Base-by-base conservation (phyloP, 1,140 invertebrate species). In the Belonocnema kinseyi region DNA sequence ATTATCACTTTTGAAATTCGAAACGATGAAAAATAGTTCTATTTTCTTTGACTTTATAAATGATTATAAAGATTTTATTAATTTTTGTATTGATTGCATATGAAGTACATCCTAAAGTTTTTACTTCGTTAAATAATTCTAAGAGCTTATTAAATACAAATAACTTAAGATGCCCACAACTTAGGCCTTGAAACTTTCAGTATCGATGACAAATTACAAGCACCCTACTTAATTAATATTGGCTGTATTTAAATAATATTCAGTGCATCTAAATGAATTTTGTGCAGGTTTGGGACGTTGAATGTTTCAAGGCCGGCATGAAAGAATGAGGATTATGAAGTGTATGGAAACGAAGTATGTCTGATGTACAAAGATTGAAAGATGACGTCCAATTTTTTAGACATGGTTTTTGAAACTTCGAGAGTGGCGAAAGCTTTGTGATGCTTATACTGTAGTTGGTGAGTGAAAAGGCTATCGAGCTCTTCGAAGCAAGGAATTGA, bases 141-240 rank as follows among this genome's bases (percentile, higher is more conserved):
- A 66, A 58, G 56, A 17, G 21, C 26, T 17, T 58, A 58, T 58
- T 58, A 40, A 66, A 40, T 66, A 66, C 61, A 66, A 66, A 66
- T 66, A 66, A 66, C 61, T 66, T 66, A 66, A 66, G 61, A 66
- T 66, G 61, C 26, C 61, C 61, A 66, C 40, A 40, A 66, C 26
- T 66, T 40, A 66, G 61, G 46, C 26, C 61, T 66, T 66, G 61
- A 46, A 66, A 66, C 61, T 40, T 66, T 26, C 26, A 66, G 4
- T 8, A 46, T 56, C 17, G 12, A n/a, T 19, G 11, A 56, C 21
- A 56, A 56, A 56, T 33, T 33, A 21, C 12, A 66, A 66, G 16
- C 26, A 66, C 13, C 16, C 21, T 33, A 7, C 40, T 46, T 13
- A 14, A 58, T 12, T 26, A 21, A 21, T 26, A 58, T 46, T 46